Evolutionary conservation across 2,888 invertebrate species (phyloP).

Genomic region (Arge pagana): DNA sequence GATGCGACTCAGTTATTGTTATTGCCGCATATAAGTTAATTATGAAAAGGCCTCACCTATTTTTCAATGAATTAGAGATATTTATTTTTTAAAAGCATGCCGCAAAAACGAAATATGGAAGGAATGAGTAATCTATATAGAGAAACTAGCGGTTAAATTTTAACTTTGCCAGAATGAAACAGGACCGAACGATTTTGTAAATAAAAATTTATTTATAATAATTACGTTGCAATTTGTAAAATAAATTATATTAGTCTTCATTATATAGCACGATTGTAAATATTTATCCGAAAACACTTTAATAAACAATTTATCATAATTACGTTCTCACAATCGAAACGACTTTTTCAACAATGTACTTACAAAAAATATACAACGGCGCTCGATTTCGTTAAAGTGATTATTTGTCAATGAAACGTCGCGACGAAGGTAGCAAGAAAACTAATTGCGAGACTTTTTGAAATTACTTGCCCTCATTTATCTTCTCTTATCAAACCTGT

Average conservation of each 20-base stretch:
- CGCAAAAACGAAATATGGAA: conserved; percentile 23
- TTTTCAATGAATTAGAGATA: too few species aligned
- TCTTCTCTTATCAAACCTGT: conserved; percentile 25
- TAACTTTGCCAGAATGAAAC: conserved; percentile 23
- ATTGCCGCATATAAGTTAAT: too few species aligned
- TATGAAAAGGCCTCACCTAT: too few species aligned
- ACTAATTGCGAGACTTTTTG: too few species aligned
- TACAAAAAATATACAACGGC: too few species aligned
- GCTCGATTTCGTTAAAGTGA: too few species aligned
- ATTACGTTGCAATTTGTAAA: conserved; percentile 31
- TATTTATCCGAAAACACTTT: conserved; percentile 30
- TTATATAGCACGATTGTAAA: conserved; percentile 36
- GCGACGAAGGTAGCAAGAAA: too few species aligned
- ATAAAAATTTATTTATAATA: conserved; percentile 33
- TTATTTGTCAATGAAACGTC: too few species aligned
- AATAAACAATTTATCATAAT: conserved; percentile 27
- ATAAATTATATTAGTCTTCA: conserved; percentile 37
- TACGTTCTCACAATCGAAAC: background rate
- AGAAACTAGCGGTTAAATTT: conserved; percentile 16
- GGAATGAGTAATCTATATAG: conserved; percentile 14
- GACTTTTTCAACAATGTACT: conserved; percentile 2
- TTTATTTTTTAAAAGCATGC: conserved; percentile 10
- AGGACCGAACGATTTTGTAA: conserved; percentile 32
- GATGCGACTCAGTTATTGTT: too few species aligned
- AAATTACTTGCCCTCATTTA: too few species aligned